Percentiles rank a stretch among this genome's conserved stretches.
Evolutionary conservation across 2,113 vertebrate species (phyloP).

Genomic region (Tylochromis polylepis): DNA sequence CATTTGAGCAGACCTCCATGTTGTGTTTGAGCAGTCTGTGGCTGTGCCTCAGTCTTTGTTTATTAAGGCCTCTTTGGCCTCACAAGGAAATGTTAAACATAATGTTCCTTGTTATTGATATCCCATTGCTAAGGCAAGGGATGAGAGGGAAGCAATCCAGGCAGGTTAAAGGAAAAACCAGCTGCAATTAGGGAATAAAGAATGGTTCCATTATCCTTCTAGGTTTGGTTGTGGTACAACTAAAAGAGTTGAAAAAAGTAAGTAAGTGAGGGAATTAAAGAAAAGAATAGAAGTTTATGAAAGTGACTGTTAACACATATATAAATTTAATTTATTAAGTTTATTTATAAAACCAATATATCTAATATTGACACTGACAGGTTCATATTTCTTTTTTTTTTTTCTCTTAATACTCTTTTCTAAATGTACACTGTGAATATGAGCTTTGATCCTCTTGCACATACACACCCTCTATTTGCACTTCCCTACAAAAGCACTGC

Average conservation of each 20-base stretch:
- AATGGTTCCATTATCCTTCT: neutral
- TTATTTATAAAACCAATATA: neutral
- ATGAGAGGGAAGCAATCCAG: conserved; percentile 1
- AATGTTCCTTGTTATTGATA: conserved; percentile 65
- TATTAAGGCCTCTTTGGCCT: conserved; percentile 31
- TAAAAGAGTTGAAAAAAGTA: neutral
- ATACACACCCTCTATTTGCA: conserved; percentile 22
- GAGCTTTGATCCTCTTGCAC: conserved; percentile 31
- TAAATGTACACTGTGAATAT: neutral
- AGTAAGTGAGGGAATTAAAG: neutral
- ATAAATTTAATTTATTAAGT: neutral
- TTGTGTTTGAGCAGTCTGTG: conserved; percentile 37
- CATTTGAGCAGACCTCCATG: conserved; percentile 13
- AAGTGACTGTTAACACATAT: conserved; percentile 18
- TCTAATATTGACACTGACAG: neutral
- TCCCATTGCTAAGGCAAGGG: conserved; percentile 31
- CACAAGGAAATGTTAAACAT: conserved; percentile 58
- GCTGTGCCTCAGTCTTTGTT: conserved; percentile 8
- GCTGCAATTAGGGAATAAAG: conserved; percentile 38
- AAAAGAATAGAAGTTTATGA: neutral
- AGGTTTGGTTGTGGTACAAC: neutral
- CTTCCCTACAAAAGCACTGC: conserved; percentile 18
- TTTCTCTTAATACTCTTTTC: neutral
- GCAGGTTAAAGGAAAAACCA: conserved; percentile 22
- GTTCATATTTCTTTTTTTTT: neutral